phyloP scores from a whole-genome alignment of 2,113 vertebrate genomes.

The Apus apus region DNA sequence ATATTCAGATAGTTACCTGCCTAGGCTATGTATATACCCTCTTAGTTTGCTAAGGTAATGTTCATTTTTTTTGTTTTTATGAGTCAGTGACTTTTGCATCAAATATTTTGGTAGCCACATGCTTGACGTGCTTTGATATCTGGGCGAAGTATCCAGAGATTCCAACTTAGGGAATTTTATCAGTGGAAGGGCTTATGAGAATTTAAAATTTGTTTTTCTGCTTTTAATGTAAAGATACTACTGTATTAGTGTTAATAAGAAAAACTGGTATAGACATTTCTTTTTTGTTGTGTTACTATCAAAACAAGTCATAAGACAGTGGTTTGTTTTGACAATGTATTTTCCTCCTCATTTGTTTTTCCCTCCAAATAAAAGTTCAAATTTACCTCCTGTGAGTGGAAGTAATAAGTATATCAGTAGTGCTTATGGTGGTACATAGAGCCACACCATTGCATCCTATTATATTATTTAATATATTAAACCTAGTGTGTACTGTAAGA shows the following conservation, averaged over 20 bases:
- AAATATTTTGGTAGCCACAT: neutral
- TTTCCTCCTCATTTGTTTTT: fast-evolving
- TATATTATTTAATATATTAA: neutral
- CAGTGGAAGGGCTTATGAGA: neutral
- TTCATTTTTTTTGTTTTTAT: neutral
- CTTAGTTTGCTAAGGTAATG: neutral
- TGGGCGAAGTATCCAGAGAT: neutral
- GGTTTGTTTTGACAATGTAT: neutral
- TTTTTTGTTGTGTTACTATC: neutral
- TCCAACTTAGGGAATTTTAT: neutral
- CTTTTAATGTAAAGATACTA: neutral
- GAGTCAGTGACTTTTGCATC: neutral
- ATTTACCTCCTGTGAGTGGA: neutral
- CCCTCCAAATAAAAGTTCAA: neutral
- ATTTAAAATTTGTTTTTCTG: neutral
- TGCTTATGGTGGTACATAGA: neutral
- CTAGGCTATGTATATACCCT: neutral
- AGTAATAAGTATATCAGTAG: neutral
- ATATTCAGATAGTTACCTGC: neutral
- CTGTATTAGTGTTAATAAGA: neutral
- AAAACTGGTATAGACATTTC: neutral
- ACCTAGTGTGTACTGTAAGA: neutral
- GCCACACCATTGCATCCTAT: neutral
- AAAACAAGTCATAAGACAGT: neutral
- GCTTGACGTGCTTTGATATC: neutral